Base-by-base conservation (phyloP, 2,797 vertebrate species). In the Acanthurus lineatus region DNA sequence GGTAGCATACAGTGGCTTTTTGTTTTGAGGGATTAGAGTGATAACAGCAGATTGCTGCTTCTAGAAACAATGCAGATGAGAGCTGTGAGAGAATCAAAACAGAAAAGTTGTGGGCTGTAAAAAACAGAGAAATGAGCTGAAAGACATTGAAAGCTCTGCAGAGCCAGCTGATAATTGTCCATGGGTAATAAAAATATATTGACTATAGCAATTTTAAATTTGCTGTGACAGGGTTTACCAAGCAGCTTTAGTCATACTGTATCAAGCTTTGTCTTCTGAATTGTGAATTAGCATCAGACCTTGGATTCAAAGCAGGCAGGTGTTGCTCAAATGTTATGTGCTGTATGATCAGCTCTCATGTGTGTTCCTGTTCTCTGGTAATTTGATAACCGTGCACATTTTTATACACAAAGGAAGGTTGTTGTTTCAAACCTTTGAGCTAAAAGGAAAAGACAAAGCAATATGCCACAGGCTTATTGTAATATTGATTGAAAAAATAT, bases 151-250 rank as follows among this genome's bases (percentile, higher is more conserved):
- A 70, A 25, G 57, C 71, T 56, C 60, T 22, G 42, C 22, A 42
- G 19, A 63, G 51, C 65, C 5, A 6, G 6, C 15, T 12, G 8
- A 78, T 67, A 48, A 62, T 73, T 79, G 15, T 65, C 40, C n/a
- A 6, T 7, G 61, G 61, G 53, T n/a, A 19, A 57, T 44, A 69
- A 6, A 42, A 69, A 44, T 64, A 49, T 69, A 72, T 62, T 42
- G 22, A 75, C 70, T 42, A 49, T 16, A 40, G 72, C 40, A 38
- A 60, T 51, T 73, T 76, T 79, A 56, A 79, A 72, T 60, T 49
- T 28, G 42, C 52, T 44, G 51, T 5, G 17, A 53, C 52, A 69
- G 17, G 6, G 17, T 62, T 69, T 54, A 45, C 32, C 63, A 69
- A 51, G 52, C 3, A 28, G 57, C 54, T 77, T 83, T 57, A 79